Evolutionary conservation across 2,113 vertebrate genomes (phyloP).

Genomic region (Gasterosteus nipponicus): DNA sequence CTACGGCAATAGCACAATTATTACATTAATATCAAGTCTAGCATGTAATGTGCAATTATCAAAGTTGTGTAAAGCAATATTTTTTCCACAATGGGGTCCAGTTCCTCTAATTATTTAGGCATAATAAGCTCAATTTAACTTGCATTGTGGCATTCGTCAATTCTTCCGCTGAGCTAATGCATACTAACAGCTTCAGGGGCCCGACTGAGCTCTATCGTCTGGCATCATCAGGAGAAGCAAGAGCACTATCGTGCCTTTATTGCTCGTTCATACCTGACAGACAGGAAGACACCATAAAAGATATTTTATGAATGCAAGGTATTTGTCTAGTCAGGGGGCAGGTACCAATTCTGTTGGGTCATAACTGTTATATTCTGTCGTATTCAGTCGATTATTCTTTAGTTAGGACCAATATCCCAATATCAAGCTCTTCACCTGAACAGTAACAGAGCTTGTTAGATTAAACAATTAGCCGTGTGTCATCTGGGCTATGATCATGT

Average conservation of each 20-base stretch:
- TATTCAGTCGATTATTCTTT: neutral
- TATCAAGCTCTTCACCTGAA: neutral
- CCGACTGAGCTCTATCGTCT: neutral
- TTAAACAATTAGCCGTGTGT: neutral
- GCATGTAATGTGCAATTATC: neutral
- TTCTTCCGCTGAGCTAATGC: constrained; percentile 5
- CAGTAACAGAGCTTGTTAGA: neutral
- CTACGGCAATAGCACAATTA: neutral
- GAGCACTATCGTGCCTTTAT: neutral
- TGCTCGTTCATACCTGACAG: constrained; percentile 26
- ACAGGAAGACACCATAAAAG: no score
- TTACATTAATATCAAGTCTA: neutral
- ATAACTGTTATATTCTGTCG: neutral
- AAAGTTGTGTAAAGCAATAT: neutral
- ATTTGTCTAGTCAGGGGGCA: neutral
- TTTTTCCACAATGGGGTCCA: neutral
- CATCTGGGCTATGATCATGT: constrained; percentile 48
- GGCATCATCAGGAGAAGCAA: constrained; percentile 31
- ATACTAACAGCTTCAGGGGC: neutral
- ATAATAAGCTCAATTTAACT: neutral
- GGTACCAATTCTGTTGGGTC: neutral
- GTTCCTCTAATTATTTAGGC: constrained; percentile 3
- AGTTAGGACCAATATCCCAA: neutral
- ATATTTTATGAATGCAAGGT: neutral
- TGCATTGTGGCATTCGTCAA: constrained; percentile 12